phyloP scores from a whole-genome alignment of 2,888 invertebrate genomes.

The Ctenicera cuprea region DNA sequence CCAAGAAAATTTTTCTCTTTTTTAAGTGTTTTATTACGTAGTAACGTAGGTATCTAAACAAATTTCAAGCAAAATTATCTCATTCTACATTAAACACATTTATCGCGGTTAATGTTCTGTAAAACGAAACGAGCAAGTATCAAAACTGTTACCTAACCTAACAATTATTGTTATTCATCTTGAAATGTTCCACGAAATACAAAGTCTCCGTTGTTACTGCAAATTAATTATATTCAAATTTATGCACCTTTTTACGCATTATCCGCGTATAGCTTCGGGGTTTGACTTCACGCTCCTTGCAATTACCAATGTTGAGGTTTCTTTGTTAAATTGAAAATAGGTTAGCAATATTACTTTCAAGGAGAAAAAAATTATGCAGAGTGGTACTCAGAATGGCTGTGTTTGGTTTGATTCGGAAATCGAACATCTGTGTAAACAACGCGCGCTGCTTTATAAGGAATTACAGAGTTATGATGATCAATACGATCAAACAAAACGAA shows the following conservation, averaged over 20 bases:
- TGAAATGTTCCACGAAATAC: neutral
- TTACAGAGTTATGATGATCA: neutral
- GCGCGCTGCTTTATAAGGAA: neutral
- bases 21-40: neutral
- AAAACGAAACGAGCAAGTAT: neutral
- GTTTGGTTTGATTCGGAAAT: neutral
- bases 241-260: constrained; percentile 17
- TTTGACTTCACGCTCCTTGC: neutral
- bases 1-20: neutral
- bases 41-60: neutral
- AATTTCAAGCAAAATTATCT: constrained; percentile 17
- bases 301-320: constrained; percentile 6
- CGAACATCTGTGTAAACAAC: constrained; percentile 4
- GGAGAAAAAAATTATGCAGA: constrained; percentile 1
- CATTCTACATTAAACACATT: constrained; percentile 6
- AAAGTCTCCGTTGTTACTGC: neutral
- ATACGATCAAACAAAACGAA: neutral
- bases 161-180: constrained; percentile 18
- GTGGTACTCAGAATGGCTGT: too few species aligned
- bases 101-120: constrained; percentile 21
- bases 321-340: neutral
- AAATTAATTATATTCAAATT: constrained; percentile 26
- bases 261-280: constrained; percentile 12
- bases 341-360: constrained; percentile 4
- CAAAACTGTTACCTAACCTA: constrained; percentile 1